phyloP scores from a whole-genome alignment of 92 coral and sea anemone genomes.

The Paragorgia papillata region DNA sequence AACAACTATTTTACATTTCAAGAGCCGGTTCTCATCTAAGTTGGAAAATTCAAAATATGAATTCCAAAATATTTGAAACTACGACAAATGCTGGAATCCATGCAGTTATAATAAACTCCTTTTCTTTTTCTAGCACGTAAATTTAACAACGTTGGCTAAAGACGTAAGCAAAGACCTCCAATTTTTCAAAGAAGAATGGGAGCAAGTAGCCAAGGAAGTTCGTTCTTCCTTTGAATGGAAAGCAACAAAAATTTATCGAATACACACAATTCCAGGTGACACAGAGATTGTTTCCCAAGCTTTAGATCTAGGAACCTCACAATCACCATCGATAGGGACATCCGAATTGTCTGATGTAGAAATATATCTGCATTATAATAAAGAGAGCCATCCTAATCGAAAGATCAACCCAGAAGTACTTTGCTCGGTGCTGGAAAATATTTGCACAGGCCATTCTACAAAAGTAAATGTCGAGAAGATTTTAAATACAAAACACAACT shows the following conservation, averaged over 20 bases:
- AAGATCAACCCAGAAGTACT: constrained; percentile 25
- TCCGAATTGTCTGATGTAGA: not conserved
- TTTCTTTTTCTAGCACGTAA: constrained; percentile 1
- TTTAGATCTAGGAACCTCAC: not conserved
- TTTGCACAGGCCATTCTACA: constrained; percentile 65
- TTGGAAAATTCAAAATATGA: no score
- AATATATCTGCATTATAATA: not conserved
- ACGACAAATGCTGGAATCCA: not conserved
- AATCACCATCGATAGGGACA: not conserved
- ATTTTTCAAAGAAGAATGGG: constrained; percentile 6
- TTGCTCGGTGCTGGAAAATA: constrained; percentile 69
- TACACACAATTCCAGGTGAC: not conserved
- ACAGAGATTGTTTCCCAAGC: not conserved
- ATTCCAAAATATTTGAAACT: no score
- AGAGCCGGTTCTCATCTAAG: no score
- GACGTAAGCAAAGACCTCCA: not conserved
- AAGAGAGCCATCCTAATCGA: not conserved
- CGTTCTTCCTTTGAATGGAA: constrained; percentile 24
- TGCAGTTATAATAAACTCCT: not conserved
- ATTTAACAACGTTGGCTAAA: not conserved
- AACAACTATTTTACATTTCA: no score
- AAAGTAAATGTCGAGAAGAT: constrained; percentile 51
- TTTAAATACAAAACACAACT: constrained; percentile 59
- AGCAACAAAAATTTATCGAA: not conserved
- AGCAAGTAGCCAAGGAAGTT: not conserved